Base-by-base conservation (phyloP, 1,140 invertebrate genomes). In the Sarcophaga peregrina region DNA sequence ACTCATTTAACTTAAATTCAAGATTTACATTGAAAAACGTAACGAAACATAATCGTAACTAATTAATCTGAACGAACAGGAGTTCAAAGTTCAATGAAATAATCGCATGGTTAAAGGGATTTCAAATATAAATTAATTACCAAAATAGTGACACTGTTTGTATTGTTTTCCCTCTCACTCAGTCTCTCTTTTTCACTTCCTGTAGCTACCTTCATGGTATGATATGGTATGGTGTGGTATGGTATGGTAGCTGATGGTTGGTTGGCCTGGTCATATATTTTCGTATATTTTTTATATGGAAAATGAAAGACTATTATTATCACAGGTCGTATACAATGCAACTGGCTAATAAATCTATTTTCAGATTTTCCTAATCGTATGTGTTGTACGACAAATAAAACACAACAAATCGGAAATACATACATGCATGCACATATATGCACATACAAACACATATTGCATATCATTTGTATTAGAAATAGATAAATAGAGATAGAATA, bases 311-410 rank as follows among this genome's bases (percentile, higher is more conserved):
- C 75, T 78, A 78, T 80, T 78, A 78, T 80, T 80, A 81, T 83
- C 68, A 83, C 83, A 83, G 83, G 81, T 84, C 83, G 74, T 84
- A 84, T 84, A 84, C 76, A 80, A 84, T 83, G 83, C 83, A 84
- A 84, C 62, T 73, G 84, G 45, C 82, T 84, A 84, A 84, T 84
- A 84, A 84, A 84, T 84, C 84, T 84, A 83, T 81, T 83, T 37
- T 83, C 82, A 84, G 82, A 83, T 84, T 86, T 84, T 85, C 84
- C 83, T 85, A 85, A 85, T 83, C 82, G 84, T 25, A 80, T 73
- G 82, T 47, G 74, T 76, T 48, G 74, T 76, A 74, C 85, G 86
- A 87, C 86, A 88, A 72, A 74, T 62, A 74, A 74, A 82, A 74
- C 81, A 74, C 48, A n/a, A 58, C 81, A 74, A 73, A 52, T 52